Conservation (phyloP, 2,888 invertebrate species). For the Drosophila kambysellisi region DNA sequence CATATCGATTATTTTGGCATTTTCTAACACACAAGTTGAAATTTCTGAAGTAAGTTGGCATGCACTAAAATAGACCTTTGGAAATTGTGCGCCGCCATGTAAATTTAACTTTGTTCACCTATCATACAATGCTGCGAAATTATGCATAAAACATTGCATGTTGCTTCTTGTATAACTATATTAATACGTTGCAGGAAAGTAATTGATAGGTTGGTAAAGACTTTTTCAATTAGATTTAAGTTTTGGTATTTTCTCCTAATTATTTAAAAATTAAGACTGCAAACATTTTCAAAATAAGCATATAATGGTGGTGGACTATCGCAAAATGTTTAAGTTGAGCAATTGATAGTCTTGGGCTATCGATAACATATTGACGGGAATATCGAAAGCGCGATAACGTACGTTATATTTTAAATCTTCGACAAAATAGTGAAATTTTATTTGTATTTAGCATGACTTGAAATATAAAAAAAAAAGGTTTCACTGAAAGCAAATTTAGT, state of each 20-base stretch:
- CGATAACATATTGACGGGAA: neutral
- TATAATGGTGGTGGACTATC: neutral
- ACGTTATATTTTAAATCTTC: neutral
- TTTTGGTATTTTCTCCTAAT: neutral
- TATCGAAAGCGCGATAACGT: neutral
- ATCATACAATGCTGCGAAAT: neutral
- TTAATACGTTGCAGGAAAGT: neutral
- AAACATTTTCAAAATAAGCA: neutral
- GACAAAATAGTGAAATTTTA: neutral
- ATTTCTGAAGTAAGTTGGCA: constrained; percentile 3
- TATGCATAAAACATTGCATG: neutral
- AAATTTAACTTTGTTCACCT: neutral
- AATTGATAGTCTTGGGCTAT: neutral
- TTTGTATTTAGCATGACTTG: neutral
- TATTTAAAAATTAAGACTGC: neutral
- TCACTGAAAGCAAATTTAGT: neutral
- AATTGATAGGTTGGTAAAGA: neutral
- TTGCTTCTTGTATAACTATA: neutral
- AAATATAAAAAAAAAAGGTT: neutral
- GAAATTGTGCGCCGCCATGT: neutral
- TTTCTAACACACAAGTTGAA: constrained; percentile 24
- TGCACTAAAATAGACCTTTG: neutral
- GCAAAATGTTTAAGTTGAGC: neutral
- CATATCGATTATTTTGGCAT: constrained; percentile 48
- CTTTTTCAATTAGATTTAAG: neutral